Conservation (phyloP, 2,113 vertebrate species). For the Sinocyclocheilus rhinocerous region DNA sequence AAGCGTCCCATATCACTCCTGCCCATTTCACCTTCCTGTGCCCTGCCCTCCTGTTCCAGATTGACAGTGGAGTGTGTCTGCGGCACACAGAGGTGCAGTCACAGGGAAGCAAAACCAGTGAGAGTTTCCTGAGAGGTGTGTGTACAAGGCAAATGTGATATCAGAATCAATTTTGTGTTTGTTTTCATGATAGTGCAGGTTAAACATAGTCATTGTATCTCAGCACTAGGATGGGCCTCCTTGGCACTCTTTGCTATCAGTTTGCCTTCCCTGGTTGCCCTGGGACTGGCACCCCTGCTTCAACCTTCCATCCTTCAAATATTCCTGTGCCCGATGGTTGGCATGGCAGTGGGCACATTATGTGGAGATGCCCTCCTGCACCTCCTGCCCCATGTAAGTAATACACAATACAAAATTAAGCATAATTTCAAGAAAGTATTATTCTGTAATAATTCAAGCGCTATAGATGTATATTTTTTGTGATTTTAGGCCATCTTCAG, state of each 20-base stretch:
- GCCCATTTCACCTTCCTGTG: conserved; percentile 83
- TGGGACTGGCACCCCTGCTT: conserved; percentile 73
- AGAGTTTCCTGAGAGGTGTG: conserved; percentile 61
- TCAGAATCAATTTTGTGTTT: background rate
- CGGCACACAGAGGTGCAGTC: conserved; percentile 67
- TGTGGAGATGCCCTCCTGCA: conserved; percentile 85
- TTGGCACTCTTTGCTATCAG: conserved; percentile 78
- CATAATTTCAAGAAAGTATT: background rate
- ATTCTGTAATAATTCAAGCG: background rate
- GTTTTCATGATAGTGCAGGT: background rate
- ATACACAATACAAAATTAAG: background rate
- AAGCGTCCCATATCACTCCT: conserved; percentile 75
- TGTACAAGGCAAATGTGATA: background rate
- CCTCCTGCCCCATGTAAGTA: conserved; percentile 81
- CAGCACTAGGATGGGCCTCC: conserved; percentile 77
- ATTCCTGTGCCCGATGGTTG: conserved; percentile 80
- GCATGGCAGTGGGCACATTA: conserved; percentile 82
- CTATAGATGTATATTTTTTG: background rate
- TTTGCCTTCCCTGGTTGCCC: conserved; percentile 74
- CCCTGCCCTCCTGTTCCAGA: conserved; percentile 86
- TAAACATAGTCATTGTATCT: background rate
- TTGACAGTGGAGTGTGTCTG: conserved; percentile 84
- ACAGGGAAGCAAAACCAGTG: conserved; percentile 23
- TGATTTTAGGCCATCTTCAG: too few species aligned
- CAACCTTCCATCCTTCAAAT: conserved; percentile 61